These are phyloP conservation scores for Sycophila texana DNA, from an alignment of 2,888 invertebrate genomes.

Conservation along the genomic window DNA sequence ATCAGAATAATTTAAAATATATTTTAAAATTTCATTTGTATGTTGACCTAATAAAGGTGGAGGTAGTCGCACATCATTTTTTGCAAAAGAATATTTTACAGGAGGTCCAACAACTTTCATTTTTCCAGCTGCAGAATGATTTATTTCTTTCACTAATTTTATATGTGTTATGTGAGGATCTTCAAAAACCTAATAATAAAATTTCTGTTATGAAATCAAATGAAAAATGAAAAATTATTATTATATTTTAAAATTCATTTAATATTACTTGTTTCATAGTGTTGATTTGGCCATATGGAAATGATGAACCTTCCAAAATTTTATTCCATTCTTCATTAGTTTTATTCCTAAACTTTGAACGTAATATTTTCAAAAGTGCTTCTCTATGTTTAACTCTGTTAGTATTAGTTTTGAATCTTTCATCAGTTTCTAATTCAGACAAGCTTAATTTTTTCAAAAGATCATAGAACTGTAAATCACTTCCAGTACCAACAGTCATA, in stretches of 20 bases:
- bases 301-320: conserved; percentile 84
- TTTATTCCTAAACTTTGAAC: conserved; percentile 79
- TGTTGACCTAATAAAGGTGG: conserved; percentile 94
- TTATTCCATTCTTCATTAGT: conserved; percentile 86
- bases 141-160: conserved; percentile 83
- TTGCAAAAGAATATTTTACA: conserved; percentile 86
- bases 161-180: conserved; percentile 90
- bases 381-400: conserved; percentile 86
- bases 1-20: conserved; percentile 81
- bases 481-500: conserved; percentile 92
- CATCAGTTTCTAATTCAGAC: conserved; percentile 80
- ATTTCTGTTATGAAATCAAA: not conserved
- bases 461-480: conserved; percentile 86
- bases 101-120: conserved; percentile 91
- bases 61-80: conserved; percentile 83
- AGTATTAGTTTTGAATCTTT: conserved; percentile 84
- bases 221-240: not conserved
- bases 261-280: conserved; percentile 82
- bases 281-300: conserved; percentile 95
- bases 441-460: conserved; percentile 82
- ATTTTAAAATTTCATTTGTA: conserved; percentile 85
- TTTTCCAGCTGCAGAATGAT: conserved; percentile 83
- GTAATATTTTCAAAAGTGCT: conserved; percentile 81
- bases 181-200: conserved; percentile 82
- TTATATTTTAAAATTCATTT: conserved; percentile 7